Evolutionary conservation across 2,797 vertebrate species (phyloP).

Genomic region (Sebastolobus altivelis): DNA sequence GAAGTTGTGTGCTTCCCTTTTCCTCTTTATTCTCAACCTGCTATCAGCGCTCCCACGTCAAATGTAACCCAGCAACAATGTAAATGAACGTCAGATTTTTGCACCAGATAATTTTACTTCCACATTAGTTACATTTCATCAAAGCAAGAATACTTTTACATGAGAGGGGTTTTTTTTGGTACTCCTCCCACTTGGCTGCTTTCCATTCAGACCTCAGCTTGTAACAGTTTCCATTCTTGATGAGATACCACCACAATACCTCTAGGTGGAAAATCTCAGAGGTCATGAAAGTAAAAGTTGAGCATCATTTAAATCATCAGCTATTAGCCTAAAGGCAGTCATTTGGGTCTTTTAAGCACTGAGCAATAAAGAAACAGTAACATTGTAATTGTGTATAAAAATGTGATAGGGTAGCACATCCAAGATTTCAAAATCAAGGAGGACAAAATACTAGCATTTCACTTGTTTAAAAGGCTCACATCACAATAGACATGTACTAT

Average conservation of each 20-base stretch:
- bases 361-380: not conserved
- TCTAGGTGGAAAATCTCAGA: not conserved
- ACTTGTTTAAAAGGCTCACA: no score
- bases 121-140: not conserved
- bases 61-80: not conserved
- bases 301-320: not conserved
- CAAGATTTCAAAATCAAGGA: fast-evolving
- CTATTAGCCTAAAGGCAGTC: not conserved
- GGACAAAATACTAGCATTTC: no score
- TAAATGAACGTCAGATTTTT: not conserved
- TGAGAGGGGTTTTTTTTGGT: not conserved
- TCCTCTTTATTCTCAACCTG: not conserved
- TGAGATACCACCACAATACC: not conserved
- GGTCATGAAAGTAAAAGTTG: not conserved
- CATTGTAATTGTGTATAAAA: not conserved
- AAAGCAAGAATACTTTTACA: not conserved
- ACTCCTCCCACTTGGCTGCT: not conserved
- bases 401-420: no score
- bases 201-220: slow-evolving; percentile 20
- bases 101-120: not conserved
- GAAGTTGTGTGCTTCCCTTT: slow-evolving; percentile 12
- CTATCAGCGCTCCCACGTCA: not conserved
- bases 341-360: not conserved
- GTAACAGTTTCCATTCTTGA: slow-evolving; percentile 27
- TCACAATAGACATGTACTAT: no score